phyloP scores from a whole-genome alignment of 2,113 vertebrate species.

The Nanorana parkeri region DNA sequence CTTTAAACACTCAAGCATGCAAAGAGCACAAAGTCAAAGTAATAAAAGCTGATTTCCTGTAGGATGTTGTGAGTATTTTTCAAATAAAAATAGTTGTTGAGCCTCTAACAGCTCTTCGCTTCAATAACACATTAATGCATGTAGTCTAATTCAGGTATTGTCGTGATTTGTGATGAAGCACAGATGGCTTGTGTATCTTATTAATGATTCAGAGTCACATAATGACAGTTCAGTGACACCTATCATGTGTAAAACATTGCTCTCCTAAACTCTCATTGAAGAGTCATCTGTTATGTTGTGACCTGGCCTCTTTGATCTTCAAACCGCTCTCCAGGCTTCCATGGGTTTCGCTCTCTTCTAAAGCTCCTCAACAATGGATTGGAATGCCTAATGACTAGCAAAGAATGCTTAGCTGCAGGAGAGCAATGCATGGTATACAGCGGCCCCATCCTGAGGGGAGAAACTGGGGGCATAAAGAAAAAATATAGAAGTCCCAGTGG shows the following conservation, averaged over 20 bases:
- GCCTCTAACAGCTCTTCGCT: background rate
- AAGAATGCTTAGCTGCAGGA: background rate
- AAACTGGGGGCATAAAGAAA: too few relatives aligned
- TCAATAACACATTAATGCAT: background rate
- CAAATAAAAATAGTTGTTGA: too few relatives aligned
- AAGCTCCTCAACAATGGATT: background rate
- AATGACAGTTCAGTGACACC: background rate
- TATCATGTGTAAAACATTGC: background rate
- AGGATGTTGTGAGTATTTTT: too few relatives aligned
- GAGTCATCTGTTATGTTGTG: background rate
- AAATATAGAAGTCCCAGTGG: too few relatives aligned
- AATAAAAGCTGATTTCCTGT: too few relatives aligned
- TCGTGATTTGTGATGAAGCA: slow-evolving; percentile 3
- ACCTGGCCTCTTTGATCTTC: slow-evolving; percentile 2
- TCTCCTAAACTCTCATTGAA: background rate
- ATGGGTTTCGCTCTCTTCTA: background rate
- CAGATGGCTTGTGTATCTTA: slow-evolving; percentile 16
- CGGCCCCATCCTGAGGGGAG: background rate
- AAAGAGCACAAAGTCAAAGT: too few relatives aligned
- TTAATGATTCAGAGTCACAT: slow-evolving; percentile 27
- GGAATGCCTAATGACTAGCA: background rate
- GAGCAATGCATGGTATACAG: background rate
- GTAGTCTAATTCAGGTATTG: background rate
- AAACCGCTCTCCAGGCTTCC: background rate
- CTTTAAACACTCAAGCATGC: too few relatives aligned